Evolutionary conservation across 2,888 invertebrate species (phyloP).

Genomic region (Xiphydria camelus): DNA sequence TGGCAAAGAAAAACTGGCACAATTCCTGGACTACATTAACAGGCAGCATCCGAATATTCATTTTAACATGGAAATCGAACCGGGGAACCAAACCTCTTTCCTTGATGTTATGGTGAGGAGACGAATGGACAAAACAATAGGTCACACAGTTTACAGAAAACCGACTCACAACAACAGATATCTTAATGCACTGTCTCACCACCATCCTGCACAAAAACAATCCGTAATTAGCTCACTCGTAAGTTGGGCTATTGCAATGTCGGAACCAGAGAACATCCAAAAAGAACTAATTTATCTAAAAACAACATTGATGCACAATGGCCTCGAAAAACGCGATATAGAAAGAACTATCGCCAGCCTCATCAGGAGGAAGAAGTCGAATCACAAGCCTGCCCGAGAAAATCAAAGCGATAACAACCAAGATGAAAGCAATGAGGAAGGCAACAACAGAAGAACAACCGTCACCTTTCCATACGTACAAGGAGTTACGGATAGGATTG

Average conservation of each 20-base stretch:
- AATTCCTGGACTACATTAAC: conserved; percentile 22
- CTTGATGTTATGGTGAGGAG: conserved; percentile 21
- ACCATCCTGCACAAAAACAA: conserved; percentile 15
- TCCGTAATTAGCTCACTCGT: conserved; percentile 3
- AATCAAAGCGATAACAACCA: no score
- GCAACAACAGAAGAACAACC: no score
- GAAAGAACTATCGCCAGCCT: no score
- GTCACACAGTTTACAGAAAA: conserved; percentile 24
- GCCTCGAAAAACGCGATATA: no score
- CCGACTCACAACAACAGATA: conserved; percentile 21
- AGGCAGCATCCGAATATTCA: conserved; percentile 16
- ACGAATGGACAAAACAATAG: conserved; percentile 13
- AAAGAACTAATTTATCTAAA: background rate
- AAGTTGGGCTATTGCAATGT: conserved; percentile 1
- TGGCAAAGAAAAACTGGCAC: conserved; percentile 21
- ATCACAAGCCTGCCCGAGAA: no score
- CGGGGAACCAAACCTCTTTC: conserved; percentile 18
- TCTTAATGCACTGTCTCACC: conserved; percentile 12
- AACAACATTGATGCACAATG: no score
- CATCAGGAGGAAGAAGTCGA: no score
- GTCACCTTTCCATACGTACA: no score
- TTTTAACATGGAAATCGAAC: conserved; percentile 27
- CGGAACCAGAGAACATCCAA: background rate
- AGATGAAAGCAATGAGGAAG: no score
- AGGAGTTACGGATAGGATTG: no score